phyloP scores from a whole-genome alignment of 2,113 vertebrate genomes.

The Perca fluviatilis region DNA sequence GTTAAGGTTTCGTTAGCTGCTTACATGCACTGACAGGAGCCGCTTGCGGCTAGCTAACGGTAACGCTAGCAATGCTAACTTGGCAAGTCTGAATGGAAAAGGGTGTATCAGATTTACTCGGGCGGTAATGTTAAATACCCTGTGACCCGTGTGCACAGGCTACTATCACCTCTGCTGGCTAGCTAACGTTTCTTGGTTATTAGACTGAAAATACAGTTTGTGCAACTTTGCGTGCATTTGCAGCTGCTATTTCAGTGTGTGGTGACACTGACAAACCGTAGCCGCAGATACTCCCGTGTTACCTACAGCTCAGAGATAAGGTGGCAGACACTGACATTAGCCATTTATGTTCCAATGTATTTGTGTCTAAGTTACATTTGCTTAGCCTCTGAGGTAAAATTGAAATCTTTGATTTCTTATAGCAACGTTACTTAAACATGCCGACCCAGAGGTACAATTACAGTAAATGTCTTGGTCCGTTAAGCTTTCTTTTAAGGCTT shows the following conservation, averaged over 20 bases:
- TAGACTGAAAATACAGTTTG: not conserved
- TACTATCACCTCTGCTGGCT: not conserved
- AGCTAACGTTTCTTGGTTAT: not conserved
- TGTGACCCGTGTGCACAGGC: not conserved
- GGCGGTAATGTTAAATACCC: slow-evolving; percentile 31
- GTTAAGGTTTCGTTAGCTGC: slow-evolving; percentile 4
- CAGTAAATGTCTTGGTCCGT: not conserved
- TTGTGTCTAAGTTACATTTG: not conserved
- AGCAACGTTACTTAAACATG: not conserved
- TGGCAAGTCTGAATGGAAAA: slow-evolving; percentile 46
- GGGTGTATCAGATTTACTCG: slow-evolving; percentile 27
- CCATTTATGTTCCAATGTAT: not conserved
- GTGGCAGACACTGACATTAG: not conserved
- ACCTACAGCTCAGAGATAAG: not conserved
- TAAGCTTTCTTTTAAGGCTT: no score
- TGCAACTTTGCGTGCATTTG: slow-evolving; percentile 3
- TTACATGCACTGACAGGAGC: slow-evolving; percentile 20
- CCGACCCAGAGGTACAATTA: not conserved
- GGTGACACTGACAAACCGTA: not conserved
- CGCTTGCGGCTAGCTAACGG: slow-evolving; percentile 54
- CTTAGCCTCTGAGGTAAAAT: not conserved
- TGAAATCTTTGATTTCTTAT: not conserved
- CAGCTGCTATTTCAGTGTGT: slow-evolving; percentile 9
- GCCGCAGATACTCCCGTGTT: not conserved
- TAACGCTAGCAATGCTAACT: slow-evolving; percentile 60